Conservation (phyloP, 2,888 invertebrate species). For the Limnephilus marmoratus region DNA sequence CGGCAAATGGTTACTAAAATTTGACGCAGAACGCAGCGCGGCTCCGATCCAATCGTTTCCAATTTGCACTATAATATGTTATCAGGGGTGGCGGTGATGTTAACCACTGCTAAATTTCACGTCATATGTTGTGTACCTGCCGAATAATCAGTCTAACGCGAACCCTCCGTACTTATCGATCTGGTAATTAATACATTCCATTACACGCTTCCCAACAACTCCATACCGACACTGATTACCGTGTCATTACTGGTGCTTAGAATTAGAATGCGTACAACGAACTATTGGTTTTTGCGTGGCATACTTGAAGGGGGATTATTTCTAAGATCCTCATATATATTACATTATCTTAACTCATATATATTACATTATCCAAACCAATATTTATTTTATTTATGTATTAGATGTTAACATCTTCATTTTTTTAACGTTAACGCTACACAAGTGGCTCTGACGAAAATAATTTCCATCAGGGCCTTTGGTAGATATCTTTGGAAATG, state of each 20-base stretch:
- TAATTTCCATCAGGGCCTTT: too few relatives aligned
- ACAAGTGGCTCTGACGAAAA: too few relatives aligned
- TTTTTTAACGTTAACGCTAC: too few relatives aligned
- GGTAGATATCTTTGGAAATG: too few relatives aligned
- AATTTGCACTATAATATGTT: slow-evolving; percentile 45
- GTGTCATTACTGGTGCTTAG: not conserved
- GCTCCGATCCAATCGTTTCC: slow-evolving; percentile 18
- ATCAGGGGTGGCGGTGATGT: slow-evolving; percentile 34
- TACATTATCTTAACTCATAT: too few relatives aligned
- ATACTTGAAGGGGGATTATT: not conserved
- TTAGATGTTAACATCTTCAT: too few relatives aligned
- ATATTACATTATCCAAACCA: too few relatives aligned
- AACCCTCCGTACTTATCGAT: not conserved
- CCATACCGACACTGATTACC: not conserved
- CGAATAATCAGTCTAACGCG: slow-evolving; percentile 31
- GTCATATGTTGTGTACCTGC: slow-evolving; percentile 16
- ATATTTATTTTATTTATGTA: too few relatives aligned
- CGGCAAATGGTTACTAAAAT: not conserved
- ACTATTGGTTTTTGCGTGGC: not conserved
- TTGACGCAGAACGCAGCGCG: not conserved
- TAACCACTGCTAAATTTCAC: slow-evolving; percentile 39
- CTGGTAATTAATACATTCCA: slow-evolving; percentile 37
- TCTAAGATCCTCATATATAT: not conserved
- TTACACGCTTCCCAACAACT: not conserved
- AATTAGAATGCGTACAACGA: not conserved